Evolutionary conservation across 2,888 invertebrate genomes (phyloP), one percentile per base, ranked within the genome.

Genomic region (Graphium colonna): DNA sequence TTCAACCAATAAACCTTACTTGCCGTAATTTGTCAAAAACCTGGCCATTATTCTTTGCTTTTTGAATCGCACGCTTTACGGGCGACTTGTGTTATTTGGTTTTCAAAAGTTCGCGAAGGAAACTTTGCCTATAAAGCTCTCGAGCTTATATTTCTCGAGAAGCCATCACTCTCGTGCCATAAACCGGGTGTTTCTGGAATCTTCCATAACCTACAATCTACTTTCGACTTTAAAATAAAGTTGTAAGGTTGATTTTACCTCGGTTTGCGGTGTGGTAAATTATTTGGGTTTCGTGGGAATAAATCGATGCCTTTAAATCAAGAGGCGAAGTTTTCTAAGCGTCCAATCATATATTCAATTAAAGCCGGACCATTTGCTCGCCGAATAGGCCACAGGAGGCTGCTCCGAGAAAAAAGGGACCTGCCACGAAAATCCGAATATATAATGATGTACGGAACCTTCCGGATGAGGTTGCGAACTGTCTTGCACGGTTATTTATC

Each of bases 301-400:
- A 54, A 54, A 54, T 54, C 54, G 50, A 54, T 50, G 54, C 50
- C 45, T 41, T 50, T 50, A 54, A 54, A 54, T 54, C 54, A 54
- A 46, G 50, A 46, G 54, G 54, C 54, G 45, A 54, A 45, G 18
- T 54, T 54, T 54, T 54, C 50, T 54, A 54, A 54, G 54, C 54
- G 45, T 31, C 54, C 54, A 54, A 54, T 54, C 50, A 54, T 54
- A 54, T 54, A 54, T 54, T 54, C 54, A 54, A 54, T 54, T 54
- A 49, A 54, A 54, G 45, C 50, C 54, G 41, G 50, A 40, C 54
- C 54, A 54, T 54, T 54, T 54, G 50, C 49, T 45, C 41, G 45
- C 40, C 54, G 50, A 54, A 54, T 54, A 50, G 54, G 53, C 50
- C 45, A 50, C 50, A 31, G 41, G 53, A 41, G 50, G 45, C 44